A percentile compares a stretch with the other conserved stretches of the same genome.
Evolutionary conservation across 2,113 vertebrate genomes (phyloP).

Genomic region (Cnemophilus loriae): DNA sequence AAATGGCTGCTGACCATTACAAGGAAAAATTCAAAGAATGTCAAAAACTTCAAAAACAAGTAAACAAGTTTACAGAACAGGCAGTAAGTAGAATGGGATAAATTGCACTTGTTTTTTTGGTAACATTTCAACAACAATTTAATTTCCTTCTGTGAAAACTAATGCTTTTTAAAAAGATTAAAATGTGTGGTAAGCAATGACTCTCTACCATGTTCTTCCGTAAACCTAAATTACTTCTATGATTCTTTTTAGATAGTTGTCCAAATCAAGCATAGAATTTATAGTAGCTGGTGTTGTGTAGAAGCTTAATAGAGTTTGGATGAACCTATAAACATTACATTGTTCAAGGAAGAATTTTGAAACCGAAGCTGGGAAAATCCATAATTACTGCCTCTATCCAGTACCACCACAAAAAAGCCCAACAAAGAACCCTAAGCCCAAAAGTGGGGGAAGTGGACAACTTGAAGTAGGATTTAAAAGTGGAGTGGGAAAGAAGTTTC

Average conservation of each 20-base stretch:
- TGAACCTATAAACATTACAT: neutral
- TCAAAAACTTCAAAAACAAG: slow-evolving; percentile 93
- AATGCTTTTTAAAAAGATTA: neutral
- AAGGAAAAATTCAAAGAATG: slow-evolving; percentile 99
- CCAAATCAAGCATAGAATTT: neutral
- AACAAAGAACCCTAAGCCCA: neutral
- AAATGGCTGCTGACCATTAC: slow-evolving; percentile 99
- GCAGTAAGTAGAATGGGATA: slow-evolving; percentile 75
- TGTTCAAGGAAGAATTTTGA: neutral
- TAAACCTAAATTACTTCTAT: neutral
- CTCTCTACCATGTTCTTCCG: neutral
- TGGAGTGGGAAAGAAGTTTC: neutral
- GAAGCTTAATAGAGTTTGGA: neutral
- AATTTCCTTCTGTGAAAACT: neutral
- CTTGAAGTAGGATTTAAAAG: neutral
- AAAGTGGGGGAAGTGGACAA: neutral
- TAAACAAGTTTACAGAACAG: slow-evolving; percentile 86
- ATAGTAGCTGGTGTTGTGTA: neutral
- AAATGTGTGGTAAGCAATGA: neutral
- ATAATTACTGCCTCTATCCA: neutral
- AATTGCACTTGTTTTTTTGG: neutral
- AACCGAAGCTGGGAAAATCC: neutral
- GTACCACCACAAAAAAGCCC: neutral
- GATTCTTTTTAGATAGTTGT: neutral
- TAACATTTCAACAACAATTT: neutral